phyloP scores from a whole-genome alignment of 2,113 vertebrate genomes.

The Hippocampus abdominalis region DNA sequence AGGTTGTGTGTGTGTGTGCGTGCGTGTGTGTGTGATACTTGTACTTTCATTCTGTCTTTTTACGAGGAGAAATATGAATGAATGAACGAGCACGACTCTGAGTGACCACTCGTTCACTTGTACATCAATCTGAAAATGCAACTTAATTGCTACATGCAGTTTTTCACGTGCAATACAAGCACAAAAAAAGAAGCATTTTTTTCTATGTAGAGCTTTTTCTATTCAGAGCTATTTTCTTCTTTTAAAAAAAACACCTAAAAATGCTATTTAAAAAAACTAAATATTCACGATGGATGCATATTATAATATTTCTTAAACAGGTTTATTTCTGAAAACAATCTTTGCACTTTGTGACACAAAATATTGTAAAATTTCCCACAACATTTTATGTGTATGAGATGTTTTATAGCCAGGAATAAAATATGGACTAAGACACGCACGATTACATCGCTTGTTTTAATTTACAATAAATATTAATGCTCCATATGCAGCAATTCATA shows the following conservation, averaged over 20 bases:
- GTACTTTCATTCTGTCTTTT: neutral
- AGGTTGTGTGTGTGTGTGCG: constrained; percentile 12
- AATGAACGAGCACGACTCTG: neutral
- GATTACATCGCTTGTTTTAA: neutral
- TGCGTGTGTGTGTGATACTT: neutral
- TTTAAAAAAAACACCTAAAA: neutral
- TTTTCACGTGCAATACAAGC: neutral
- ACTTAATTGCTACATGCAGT: neutral
- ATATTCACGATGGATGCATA: neutral
- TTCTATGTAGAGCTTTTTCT: neutral
- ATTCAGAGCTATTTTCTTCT: neutral
- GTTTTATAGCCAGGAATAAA: neutral
- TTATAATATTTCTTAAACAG: neutral
- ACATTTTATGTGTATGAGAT: no score
- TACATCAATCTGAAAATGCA: neutral
- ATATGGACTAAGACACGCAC: neutral
- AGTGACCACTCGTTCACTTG: neutral
- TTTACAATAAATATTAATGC: neutral
- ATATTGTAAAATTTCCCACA: no score
- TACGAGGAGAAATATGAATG: constrained; percentile 1
- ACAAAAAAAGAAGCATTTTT: neutral
- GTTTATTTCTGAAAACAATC: neutral
- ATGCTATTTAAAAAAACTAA: neutral
- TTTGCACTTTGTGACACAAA: neutral
- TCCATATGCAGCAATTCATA: neutral